Percentiles rank a stretch among this genome's conserved stretches.
These are phyloP conservation scores for Apodemia duryi DNA, from an alignment of 2,888 invertebrate species.

Conservation along the genomic window DNA sequence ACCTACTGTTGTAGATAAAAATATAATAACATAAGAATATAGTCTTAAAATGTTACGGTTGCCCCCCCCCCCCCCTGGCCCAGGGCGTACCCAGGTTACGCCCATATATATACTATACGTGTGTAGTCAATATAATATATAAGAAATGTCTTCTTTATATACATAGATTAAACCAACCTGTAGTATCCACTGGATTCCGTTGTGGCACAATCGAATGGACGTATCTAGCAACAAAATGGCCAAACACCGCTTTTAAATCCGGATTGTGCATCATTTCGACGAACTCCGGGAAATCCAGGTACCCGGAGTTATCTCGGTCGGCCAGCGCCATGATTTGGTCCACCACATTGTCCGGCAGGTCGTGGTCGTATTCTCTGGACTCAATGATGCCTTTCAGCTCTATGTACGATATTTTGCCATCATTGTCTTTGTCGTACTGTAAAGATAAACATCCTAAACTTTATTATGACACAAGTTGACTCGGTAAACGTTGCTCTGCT, in stretches of 20 bases:
- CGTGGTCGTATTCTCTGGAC: constrained; percentile 81
- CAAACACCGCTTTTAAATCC: constrained; percentile 81
- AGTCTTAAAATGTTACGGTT: too few relatives aligned
- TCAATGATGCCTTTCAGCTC: constrained; percentile 82
- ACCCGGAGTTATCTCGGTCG: constrained; percentile 82
- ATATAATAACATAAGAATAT: too few relatives aligned
- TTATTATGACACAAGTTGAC: too few relatives aligned
- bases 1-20: too few relatives aligned
- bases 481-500: too few relatives aligned
- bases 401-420: constrained; percentile 83
- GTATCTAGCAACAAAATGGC: constrained; percentile 81
- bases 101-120: too few relatives aligned
- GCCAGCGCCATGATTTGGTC: constrained; percentile 82
- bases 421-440: constrained; percentile 85
- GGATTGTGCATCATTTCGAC: constrained; percentile 83
- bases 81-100: too few relatives aligned
- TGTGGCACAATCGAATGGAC: constrained; percentile 79
- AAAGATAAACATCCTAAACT: constrained; percentile 33
- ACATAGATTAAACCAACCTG: constrained; percentile 46
- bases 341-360: constrained; percentile 84
- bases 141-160: too few relatives aligned
- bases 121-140: too few relatives aligned
- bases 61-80: too few relatives aligned
- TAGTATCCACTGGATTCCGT: constrained; percentile 70
- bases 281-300: constrained; percentile 85